phyloP scores from a whole-genome alignment of 2,888 invertebrate genomes.

The Chrysomela aeneicollis region DNA sequence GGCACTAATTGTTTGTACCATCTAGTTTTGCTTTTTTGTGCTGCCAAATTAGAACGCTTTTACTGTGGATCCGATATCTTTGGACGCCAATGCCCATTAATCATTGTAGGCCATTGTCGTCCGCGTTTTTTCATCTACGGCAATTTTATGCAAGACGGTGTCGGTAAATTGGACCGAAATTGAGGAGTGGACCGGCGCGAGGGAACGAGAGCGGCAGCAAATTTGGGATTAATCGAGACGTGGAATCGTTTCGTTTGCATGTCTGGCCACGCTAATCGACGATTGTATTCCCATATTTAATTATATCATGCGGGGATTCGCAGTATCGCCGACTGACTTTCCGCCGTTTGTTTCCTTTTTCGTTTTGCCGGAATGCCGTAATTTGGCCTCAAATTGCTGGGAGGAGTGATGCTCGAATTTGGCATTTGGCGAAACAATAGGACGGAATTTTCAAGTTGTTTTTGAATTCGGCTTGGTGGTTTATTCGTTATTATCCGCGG shows the following conservation, averaged over 20 bases:
- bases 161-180: slow-evolving; percentile 50
- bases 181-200: neutral
- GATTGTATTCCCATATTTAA: slow-evolving; percentile 18
- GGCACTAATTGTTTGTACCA: too few relatives aligned
- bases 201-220: slow-evolving; percentile 41
- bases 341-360: neutral
- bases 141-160: slow-evolving; percentile 58
- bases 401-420: neutral
- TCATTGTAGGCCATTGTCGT: slow-evolving; percentile 29
- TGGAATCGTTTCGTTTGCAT: slow-evolving; percentile 50
- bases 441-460: neutral
- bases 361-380: neutral
- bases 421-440: neutral
- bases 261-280: slow-evolving; percentile 39
- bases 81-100: slow-evolving; percentile 18
- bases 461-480: too few relatives aligned
- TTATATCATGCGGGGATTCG: slow-evolving; percentile 6
- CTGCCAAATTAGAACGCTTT: too few relatives aligned
- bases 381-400: neutral
- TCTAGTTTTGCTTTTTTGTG: too few relatives aligned
- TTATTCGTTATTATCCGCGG: too few relatives aligned
- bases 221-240: slow-evolving; percentile 53
- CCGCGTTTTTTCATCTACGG: slow-evolving; percentile 49
- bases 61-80: neutral
- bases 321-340: neutral